These are phyloP conservation scores for Sorex maritimensis DNA, from an alignment of 2,797 vertebrate genomes.

Conservation along the genomic window DNA sequence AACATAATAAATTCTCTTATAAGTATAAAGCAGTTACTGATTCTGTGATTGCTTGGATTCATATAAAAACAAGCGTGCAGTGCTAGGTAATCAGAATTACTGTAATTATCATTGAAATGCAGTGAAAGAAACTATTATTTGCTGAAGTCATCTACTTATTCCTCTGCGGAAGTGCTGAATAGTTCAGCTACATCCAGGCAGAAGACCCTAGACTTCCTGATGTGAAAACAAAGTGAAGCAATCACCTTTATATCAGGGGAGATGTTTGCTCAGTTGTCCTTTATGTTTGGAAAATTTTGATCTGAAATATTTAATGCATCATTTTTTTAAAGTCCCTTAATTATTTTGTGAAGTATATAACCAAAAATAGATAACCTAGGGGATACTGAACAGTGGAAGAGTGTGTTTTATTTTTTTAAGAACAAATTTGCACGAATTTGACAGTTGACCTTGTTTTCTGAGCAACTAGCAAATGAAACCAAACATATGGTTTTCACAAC, in stretches of 20 bases:
- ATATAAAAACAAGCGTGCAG: background rate
- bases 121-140: conserved; percentile 49
- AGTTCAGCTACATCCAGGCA: conserved; percentile 78
- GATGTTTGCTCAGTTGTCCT: conserved; percentile 74
- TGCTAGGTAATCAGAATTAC: conserved; percentile 20
- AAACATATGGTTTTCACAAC: conserved; percentile 58
- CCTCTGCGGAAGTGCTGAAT: conserved; percentile 32
- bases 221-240: conserved; percentile 53
- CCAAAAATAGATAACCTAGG: conserved; percentile 66
- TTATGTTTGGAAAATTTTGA: conserved; percentile 59
- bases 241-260: conserved; percentile 48
- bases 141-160: conserved; percentile 70
- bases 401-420: conserved; percentile 55
- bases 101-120: conserved; percentile 40
- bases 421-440: conserved; percentile 79
- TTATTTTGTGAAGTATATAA: conserved; percentile 71
- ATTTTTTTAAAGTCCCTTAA: conserved; percentile 63
- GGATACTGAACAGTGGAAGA: conserved; percentile 74
- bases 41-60: conserved; percentile 66
- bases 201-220: conserved; percentile 75
- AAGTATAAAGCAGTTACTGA: conserved; percentile 83
- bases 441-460: conserved; percentile 76
- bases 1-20: conserved; percentile 73
- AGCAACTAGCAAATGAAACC: conserved; percentile 74
- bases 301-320: conserved; percentile 74